Evolutionary conservation across 2,888 invertebrate genomes (phyloP), one percentile per base, ranked within the genome.

Genomic region (Catotricha subobsoleta): DNA sequence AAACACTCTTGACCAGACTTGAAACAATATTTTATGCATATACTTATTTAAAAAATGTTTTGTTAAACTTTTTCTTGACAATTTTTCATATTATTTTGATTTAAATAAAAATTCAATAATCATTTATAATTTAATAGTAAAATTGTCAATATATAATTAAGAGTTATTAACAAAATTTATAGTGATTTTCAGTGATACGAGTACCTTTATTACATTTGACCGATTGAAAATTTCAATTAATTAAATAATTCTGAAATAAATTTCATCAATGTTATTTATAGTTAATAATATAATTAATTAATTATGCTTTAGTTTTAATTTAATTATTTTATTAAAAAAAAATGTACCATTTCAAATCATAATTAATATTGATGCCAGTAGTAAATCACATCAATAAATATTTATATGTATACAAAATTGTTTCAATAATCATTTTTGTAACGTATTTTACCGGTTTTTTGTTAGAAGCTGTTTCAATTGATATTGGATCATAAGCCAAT

Each of bases 321-420:
- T 5, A 15, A 33, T 19, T 13, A 31, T 33, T 33, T 19, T 33
- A 12, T 18, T 19, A 33, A 30, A 30, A n/a, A n/a, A n/a, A n/a
- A n/a, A n/a, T n/a, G n/a, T n/a, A n/a, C n/a, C n/a, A n/a, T n/a
- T n/a, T n/a, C n/a, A n/a, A n/a, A n/a, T n/a, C n/a, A n/a, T n/a
- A n/a, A n/a, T n/a, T n/a, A n/a, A n/a, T n/a, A n/a, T n/a, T n/a
- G n/a, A n/a, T n/a, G n/a, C n/a, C n/a, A n/a, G n/a, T n/a, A n/a
- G n/a, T n/a, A n/a, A n/a, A n/a, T n/a, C n/a, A n/a, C n/a, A 29
- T 39, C 39, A 39, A 39, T 29, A 36, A 23, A 15, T 36, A 23
- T 36, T 23, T 36, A 36, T 25, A 23, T 23, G 25, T 36, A 15
- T 36, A 13, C 31, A 16, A 36, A 25, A 8, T 10, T 6, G 25